These are phyloP conservation scores for Heliocidaris erythrogramma DNA, from an alignment of 35 echinoderm and acorn worm genomes.

Conservation along the genomic window DNA sequence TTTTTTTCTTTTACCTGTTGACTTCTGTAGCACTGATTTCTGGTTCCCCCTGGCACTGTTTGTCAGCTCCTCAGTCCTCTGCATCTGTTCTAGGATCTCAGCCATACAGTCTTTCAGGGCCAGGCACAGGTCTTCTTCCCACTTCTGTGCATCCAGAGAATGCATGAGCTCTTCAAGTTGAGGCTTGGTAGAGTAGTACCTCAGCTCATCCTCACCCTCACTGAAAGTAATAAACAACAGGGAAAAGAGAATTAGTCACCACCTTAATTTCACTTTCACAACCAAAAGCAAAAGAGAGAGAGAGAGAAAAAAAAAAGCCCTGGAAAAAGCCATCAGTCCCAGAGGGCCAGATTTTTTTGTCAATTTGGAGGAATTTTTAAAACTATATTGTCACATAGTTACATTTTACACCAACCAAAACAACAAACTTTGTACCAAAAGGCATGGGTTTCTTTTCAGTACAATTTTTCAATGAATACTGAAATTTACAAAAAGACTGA, in stretches of 20 bases:
- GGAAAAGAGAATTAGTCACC: background rate
- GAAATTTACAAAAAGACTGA: no score
- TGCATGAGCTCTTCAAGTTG: conserved; percentile 89
- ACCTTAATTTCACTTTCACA: no score
- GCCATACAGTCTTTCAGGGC: conserved; percentile 73
- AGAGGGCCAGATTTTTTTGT: no score
- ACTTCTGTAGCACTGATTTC: conserved; percentile 70
- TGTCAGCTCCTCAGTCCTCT: conserved; percentile 88
- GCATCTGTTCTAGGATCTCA: conserved; percentile 80
- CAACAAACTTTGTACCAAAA: no score
- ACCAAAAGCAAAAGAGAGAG: no score
- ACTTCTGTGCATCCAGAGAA: conserved; percentile 70
- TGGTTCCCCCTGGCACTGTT: conserved; percentile 78
- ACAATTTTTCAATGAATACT: no score
- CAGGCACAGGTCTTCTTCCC: conserved; percentile 78
- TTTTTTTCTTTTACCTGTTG: conserved; percentile 63
- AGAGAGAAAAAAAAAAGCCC: no score
- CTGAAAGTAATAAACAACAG: conserved; percentile 46
- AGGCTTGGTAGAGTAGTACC: conserved; percentile 86
- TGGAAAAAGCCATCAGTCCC: no score
- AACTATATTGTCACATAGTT: no score
- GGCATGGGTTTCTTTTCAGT: no score
- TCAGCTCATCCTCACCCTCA: conserved; percentile 70
- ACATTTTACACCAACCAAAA: no score
- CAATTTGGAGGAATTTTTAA: no score